Evolutionary conservation across 2,113 vertebrate genomes (phyloP).

Genomic region (Menura novaehollandiae): DNA sequence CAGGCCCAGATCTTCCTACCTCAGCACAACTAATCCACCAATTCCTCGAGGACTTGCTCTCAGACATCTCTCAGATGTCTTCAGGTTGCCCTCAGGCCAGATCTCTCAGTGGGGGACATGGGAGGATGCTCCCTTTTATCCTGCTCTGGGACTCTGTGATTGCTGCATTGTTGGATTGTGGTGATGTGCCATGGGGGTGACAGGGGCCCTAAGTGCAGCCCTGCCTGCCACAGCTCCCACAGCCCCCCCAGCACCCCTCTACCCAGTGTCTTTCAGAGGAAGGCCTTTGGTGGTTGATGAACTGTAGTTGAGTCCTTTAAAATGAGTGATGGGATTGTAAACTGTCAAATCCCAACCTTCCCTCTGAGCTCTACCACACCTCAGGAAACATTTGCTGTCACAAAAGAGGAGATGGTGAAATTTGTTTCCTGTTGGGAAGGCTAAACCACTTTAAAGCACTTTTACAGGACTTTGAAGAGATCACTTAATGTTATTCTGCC

Average conservation of each 20-base stretch:
- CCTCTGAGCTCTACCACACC: not conserved
- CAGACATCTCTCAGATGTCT: not conserved
- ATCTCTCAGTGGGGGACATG: not conserved
- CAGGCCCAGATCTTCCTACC: not conserved
- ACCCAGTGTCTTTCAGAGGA: not conserved
- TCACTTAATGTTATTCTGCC: slow-evolving; percentile 8
- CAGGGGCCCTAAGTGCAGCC: not conserved
- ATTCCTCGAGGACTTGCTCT: not conserved
- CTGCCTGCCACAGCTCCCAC: not conserved
- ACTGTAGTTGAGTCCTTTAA: not conserved
- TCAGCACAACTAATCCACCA: not conserved
- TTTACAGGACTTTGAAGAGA: not conserved
- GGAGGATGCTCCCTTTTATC: not conserved
- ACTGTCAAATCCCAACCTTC: not conserved
- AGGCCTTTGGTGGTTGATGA: not conserved
- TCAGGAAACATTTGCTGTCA: not conserved
- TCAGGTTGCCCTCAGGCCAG: not conserved
- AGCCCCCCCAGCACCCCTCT: not conserved
- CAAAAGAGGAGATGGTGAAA: not conserved
- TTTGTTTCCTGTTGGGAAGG: not conserved
- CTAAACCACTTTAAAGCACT: not conserved
- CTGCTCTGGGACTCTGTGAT: too few species aligned
- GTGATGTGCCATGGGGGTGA: not conserved
- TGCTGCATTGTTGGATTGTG: not conserved
- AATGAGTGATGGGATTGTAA: not conserved